These are phyloP conservation scores for Drosophila pullipes DNA, from an alignment of 2,888 invertebrate genomes.

Conservation along the genomic window DNA sequence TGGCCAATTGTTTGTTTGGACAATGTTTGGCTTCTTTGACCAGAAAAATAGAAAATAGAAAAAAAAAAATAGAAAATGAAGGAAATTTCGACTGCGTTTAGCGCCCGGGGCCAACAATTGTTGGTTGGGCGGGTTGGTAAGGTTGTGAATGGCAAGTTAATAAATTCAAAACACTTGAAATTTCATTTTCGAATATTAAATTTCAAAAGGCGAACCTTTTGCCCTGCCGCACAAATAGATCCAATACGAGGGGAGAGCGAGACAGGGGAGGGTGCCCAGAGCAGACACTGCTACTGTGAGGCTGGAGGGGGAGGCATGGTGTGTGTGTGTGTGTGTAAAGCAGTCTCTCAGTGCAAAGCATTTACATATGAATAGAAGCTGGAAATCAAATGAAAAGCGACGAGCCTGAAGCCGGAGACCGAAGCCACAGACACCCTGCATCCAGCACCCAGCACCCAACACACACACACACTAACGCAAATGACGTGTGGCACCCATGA, in stretches of 20 bases:
- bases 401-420: constrained; percentile 19
- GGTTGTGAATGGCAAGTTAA: constrained; percentile 49
- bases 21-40: constrained; percentile 57
- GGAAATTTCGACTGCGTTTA: constrained; percentile 5
- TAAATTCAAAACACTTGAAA: constrained; percentile 76
- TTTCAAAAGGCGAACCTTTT: constrained; percentile 45
- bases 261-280: not conserved
- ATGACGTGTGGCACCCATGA: constrained; percentile 26
- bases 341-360: constrained; percentile 33
- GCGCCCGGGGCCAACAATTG: constrained; percentile 4
- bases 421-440: constrained; percentile 18
- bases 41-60: constrained; percentile 19
- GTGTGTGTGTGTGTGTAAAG: constrained; percentile 17
- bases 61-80: not conserved
- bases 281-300: not conserved
- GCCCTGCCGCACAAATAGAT: constrained; percentile 7
- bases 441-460: constrained; percentile 13
- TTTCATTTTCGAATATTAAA: constrained; percentile 69
- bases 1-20: constrained; percentile 43
- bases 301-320: not conserved
- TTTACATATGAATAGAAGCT: constrained; percentile 74
- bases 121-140: not conserved
- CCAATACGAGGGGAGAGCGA: not conserved
- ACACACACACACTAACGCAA: constrained; percentile 15
- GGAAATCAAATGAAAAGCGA: constrained; percentile 56